Percentiles rank a stretch among this genome's conserved stretches.
Evolutionary conservation across 2,888 invertebrate species (phyloP).

Genomic region (Norana najaformis): DNA sequence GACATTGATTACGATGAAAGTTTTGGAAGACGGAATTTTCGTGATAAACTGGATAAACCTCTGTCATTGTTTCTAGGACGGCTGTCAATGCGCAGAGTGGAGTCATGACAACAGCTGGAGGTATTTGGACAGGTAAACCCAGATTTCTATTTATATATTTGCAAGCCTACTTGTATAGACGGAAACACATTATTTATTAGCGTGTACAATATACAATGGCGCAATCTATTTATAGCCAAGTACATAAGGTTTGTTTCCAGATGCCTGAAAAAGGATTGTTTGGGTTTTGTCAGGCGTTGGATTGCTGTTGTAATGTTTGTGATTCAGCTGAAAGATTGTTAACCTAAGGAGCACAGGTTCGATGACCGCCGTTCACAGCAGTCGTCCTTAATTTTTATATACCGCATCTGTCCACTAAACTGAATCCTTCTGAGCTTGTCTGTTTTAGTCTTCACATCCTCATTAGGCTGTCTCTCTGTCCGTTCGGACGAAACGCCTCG

Average conservation of each 20-base stretch:
- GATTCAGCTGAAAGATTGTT: background rate
- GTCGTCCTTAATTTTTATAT: background rate
- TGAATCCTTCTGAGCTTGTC: background rate
- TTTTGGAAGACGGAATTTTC: background rate
- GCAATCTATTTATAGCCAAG: no score
- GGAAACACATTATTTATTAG: background rate
- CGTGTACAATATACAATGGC: background rate
- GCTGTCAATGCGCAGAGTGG: slow-evolving; percentile 88
- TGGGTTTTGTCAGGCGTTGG: background rate
- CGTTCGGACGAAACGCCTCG: background rate
- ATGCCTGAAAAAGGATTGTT: background rate
- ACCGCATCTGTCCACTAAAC: background rate
- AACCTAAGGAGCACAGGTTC: background rate
- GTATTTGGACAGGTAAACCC: slow-evolving; percentile 61
- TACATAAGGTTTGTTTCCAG: background rate
- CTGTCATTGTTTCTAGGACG: slow-evolving; percentile 63
- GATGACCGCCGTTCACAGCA: background rate
- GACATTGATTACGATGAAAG: no score
- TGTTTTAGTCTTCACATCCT: background rate
- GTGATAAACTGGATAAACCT: background rate
- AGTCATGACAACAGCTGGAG: slow-evolving; percentile 81
- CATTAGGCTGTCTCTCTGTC: no score
- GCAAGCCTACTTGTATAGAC: background rate
- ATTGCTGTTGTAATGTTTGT: background rate
- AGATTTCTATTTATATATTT: background rate